Evolutionary conservation across 2,797 vertebrate genomes (phyloP), one percentile per base, ranked within the genome.

Genomic region (Cygnus olor): DNA sequence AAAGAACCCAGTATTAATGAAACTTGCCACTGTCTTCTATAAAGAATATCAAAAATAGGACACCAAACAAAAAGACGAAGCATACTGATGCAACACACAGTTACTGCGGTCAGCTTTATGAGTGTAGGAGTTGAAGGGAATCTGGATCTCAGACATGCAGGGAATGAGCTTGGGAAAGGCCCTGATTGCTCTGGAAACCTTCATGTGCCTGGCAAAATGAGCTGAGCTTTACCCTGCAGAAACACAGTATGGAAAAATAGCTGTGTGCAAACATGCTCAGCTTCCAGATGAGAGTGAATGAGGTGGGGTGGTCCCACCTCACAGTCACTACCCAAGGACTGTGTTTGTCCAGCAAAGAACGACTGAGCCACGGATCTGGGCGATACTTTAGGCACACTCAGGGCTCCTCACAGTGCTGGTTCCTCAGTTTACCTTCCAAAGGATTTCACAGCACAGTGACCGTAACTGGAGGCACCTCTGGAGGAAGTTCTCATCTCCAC

Each of bases 1-100:
- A 45, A 32, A 58, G 49, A 82, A 69, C 36, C 80, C 89, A 95
- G 94, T 89, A 42, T 14, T 32, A 7, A 78, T 93, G 89, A 96
- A 93, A 91, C 85, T 87, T 80, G 80, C 86, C 66, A 69, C 89
- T 65, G 65, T 74, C 40, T 32, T 44, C 61, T 18, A 79, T 89
- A 93, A 69, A 94, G 93, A 82, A 90, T 90, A 73, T 95, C 92
- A 80, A 91, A 92, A 95, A 95, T 32, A 88, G 86, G 93, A 63
- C 70, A 44, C 5, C 15, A 51, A n/a, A 78, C 20, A 8, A 91
- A 53, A 47, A 49, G 72, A 56, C 4, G 18, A 79, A 74, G 89
- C 58, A 82, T 6, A 34, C 17, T 3, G 36, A 17, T 56, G n/a
- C 77, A 54, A 84, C 21, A 12, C 4, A 9, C 6, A 1, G 6